Conservation (phyloP, 2,113 vertebrate species). For the Dicrurus megarhynchus region DNA sequence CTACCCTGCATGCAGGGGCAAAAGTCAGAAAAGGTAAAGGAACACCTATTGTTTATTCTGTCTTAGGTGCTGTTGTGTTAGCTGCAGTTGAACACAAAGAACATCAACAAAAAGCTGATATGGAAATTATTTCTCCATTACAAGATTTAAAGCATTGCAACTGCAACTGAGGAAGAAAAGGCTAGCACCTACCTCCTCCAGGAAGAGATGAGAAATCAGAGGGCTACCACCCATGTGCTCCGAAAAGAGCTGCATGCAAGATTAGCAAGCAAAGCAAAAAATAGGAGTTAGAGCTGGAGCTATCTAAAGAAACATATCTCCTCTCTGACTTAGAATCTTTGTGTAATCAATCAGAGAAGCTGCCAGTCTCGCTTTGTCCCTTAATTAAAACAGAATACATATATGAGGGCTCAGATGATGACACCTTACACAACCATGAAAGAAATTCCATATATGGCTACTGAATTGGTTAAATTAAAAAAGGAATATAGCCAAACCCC, state of each 20-base stretch:
- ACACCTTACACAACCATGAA: neutral
- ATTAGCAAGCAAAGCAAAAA: neutral
- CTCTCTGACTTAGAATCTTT: neutral
- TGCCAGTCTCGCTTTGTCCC: neutral
- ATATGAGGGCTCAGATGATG: neutral
- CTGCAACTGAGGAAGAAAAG: neutral
- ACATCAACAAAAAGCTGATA: neutral
- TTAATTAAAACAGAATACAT: neutral
- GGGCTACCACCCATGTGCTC: neutral
- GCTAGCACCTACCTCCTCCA: neutral
- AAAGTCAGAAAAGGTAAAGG: neutral
- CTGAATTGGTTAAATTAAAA: neutral
- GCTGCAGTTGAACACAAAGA: neutral
- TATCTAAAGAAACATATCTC: neutral
- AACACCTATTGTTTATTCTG: neutral
- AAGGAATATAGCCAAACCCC: neutral
- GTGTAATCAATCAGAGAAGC: neutral
- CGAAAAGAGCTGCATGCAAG: accelerated
- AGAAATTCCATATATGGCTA: neutral
- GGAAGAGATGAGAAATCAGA: neutral
- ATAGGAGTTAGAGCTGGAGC: neutral
- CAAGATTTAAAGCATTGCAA: neutral
- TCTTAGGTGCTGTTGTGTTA: neutral
- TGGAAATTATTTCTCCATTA: neutral
- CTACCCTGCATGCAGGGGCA: neutral